phyloP scores from a whole-genome alignment of 2,888 invertebrate genomes.

The Helleia helle region DNA sequence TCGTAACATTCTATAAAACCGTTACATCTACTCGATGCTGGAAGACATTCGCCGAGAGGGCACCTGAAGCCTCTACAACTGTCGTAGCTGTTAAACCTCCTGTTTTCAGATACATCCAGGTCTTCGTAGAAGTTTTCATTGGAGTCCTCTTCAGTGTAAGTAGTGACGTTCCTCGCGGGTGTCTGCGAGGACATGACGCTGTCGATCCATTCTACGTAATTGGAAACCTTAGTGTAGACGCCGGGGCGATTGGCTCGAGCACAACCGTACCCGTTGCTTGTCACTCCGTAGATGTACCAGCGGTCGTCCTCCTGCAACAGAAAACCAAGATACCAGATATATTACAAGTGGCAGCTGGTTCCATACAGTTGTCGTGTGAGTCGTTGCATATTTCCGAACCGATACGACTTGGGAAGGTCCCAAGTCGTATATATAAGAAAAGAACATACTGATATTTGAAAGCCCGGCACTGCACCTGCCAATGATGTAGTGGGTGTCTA shows the following conservation, averaged over 20 bases:
- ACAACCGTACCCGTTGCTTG: slow-evolving; percentile 87
- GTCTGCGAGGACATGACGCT: slow-evolving; percentile 60
- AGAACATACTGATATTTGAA: too few relatives aligned
- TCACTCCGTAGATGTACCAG: slow-evolving; percentile 78
- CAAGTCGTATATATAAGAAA: too few relatives aligned
- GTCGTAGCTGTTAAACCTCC: slow-evolving; percentile 39
- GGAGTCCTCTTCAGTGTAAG: slow-evolving; percentile 27
- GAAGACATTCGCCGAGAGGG: slow-evolving; percentile 83
- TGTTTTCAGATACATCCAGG: slow-evolving; percentile 56
- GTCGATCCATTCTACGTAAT: slow-evolving; percentile 83
- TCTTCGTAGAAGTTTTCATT: slow-evolving; percentile 52
- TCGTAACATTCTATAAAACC: slow-evolving; percentile 85
- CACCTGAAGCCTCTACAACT: slow-evolving; percentile 81
- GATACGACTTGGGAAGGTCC: too few relatives aligned
- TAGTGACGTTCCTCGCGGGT: slow-evolving; percentile 29
- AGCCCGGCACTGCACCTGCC: too few relatives aligned
- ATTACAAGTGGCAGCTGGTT: too few relatives aligned
- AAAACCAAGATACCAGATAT: too few relatives aligned
- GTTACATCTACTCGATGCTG: slow-evolving; percentile 81
- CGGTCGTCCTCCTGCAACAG: slow-evolving; percentile 53
- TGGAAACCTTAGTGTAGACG: slow-evolving; percentile 85
- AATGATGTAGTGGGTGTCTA: too few relatives aligned
- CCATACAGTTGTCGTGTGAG: too few relatives aligned
- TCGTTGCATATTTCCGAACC: too few relatives aligned
- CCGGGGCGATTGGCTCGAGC: slow-evolving; percentile 85